phyloP scores from a whole-genome alignment of 64 coral and sea anemone genomes.

The Stichodactyla helianthus region DNA sequence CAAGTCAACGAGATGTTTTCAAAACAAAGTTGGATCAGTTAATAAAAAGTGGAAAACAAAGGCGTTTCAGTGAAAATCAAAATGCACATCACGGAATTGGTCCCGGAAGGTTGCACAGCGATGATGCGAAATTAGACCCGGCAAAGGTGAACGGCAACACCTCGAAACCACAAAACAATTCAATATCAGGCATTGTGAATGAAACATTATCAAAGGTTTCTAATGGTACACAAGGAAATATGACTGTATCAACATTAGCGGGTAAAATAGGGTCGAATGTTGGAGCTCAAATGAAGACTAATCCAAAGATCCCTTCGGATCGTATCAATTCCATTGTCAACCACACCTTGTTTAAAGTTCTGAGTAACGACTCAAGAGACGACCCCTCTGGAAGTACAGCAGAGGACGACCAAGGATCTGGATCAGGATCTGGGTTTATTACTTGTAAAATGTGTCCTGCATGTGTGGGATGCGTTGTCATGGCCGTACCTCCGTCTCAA shows the following conservation, averaged over 20 bases:
- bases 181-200: background rate
- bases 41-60: background rate
- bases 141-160: background rate
- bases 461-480: constrained; percentile 1
- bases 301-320: background rate
- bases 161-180: background rate
- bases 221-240: background rate
- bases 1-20: background rate
- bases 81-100: background rate
- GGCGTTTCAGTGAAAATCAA: background rate
- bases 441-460: background rate
- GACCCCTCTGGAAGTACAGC: background rate
- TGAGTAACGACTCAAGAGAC: background rate
- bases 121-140: background rate
- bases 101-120: background rate
- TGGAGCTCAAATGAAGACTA: background rate
- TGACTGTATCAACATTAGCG: background rate
- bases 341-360: background rate
- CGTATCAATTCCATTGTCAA: background rate
- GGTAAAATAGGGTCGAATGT: too few relatives aligned
- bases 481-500: background rate
- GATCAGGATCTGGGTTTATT: background rate
- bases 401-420: background rate
- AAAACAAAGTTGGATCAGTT: background rate
- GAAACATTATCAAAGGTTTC: background rate